Base-by-base conservation (phyloP, 2,888 invertebrate species). In the Neuroscelio doddi region DNA sequence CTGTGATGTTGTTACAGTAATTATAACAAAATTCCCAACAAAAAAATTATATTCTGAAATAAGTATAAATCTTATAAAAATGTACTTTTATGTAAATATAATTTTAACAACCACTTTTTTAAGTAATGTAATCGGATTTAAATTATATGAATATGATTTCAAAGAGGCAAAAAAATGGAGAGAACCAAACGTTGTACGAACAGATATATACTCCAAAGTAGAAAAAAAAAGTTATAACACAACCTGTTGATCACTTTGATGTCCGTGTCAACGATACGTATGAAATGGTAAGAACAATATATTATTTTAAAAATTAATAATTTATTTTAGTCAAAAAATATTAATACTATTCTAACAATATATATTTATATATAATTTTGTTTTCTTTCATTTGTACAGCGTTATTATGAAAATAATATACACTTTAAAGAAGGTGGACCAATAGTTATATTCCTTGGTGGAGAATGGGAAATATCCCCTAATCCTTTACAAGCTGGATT, bases 391-490 rank as follows among this genome's bases (percentile, higher is more conserved):
- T n/a, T n/a, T n/a, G n/a, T 29, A 39, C 56, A 82, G 82, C 74
- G 83, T 24, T 83, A 78, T 45, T 75, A 58, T 21, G 73, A 80
- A 63, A 81, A 79, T 53, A 50, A 71, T 1, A 64, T 49, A n/a
- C 71, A 68, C 45, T 78, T 73, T 12, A 67, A 73, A 24, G 47
- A 64, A 15, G 64, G 64, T 29, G 87, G 86, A 0, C 91, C 92
- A 0, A 85, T 91, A 7, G 87, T 91, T 27, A 88, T 92, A 46
- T 87, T 87, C 78, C 85, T 95, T 38, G 94, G 93, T 0, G 93
- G 94, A 0, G 94, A 94, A 84, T 93, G 93, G 87, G 80, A 84
- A 7, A 92, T 93, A 61, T 82, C 85, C 0, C 78, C 87, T 0
- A 87, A 86, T 2, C 90, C 87, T 86, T 81, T 92, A 72, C 79